Base-by-base conservation (phyloP, 2,113 vertebrate species). In the Ornithorhynchus anatinus region DNA sequence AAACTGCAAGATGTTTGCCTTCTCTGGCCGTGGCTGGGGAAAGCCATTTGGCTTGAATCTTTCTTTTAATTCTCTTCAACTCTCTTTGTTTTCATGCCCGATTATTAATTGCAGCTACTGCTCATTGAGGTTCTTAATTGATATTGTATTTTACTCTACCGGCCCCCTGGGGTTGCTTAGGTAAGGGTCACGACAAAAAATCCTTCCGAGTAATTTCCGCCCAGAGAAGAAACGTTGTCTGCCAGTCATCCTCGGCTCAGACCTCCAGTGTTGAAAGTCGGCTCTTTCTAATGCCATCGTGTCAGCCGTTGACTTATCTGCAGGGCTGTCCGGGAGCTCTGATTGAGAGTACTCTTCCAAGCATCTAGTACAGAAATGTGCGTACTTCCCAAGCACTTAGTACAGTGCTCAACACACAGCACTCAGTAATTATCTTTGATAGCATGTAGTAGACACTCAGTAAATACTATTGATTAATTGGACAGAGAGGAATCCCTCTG, bases 241-340 rank as follows among this genome's bases (percentile, higher is more conserved):
- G n/a, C n/a, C 22, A 9, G 36, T 11, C 15, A 2, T 3, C 31
- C n/a, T 22, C 2, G 0, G 5, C 6, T 11, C 40, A 4, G 2
- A 5, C 1, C 11, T 13, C 12, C 1, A 0, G 12, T 2, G 20
- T 38, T 50, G 23, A 50, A 50, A 29, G 47, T 50, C 29, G 19
- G 14, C 25, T 48, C 47, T 17, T 13, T 19, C 25, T 50, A 17
- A 16, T 29, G n/a, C n/a, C n/a, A n/a, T n/a, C n/a, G n/a, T n/a
- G n/a, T n/a, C n/a, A n/a, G n/a, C n/a, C n/a, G n/a, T n/a, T n/a
- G n/a, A n/a, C n/a, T n/a, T n/a, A n/a, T n/a, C n/a, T n/a, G n/a
- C n/a, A n/a, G n/a, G n/a, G n/a, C n/a, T n/a, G n/a, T n/a, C n/a
- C n/a, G n/a, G n/a, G n/a, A n/a, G n/a, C n/a, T n/a, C n/a, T n/a